phyloP scores from a whole-genome alignment of 2,797 vertebrate genomes.

The Sternarchorhynchus goeldii region DNA sequence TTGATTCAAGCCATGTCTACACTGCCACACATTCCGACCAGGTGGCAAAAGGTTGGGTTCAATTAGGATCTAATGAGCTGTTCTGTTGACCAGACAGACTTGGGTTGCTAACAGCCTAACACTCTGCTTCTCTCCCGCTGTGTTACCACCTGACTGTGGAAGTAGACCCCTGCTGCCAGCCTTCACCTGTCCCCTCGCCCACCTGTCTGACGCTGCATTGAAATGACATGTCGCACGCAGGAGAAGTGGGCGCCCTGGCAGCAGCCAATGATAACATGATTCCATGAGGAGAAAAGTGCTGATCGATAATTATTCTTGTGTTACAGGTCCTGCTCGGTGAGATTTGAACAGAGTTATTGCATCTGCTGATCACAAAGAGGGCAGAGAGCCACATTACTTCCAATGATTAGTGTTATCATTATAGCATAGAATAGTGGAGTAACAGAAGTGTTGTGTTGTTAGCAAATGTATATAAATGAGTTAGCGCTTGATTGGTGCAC shows the following conservation, averaged over 20 bases:
- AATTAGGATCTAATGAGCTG: conserved; percentile 42
- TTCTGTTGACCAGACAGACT: conserved; percentile 33
- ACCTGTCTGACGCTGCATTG: conserved; percentile 23
- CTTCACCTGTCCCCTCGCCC: conserved; percentile 9
- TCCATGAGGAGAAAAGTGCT: neutral
- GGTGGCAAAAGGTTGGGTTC: conserved; percentile 31
- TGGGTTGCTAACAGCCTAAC: conserved; percentile 27
- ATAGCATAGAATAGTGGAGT: neutral
- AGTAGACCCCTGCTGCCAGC: conserved; percentile 15
- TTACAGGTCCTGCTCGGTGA: neutral
- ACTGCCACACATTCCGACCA: conserved; percentile 7
- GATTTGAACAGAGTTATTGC: neutral
- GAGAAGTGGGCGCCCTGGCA: neutral
- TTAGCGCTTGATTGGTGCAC: too few species aligned
- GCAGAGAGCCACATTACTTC: neutral
- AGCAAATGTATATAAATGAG: neutral
- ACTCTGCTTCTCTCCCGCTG: conserved; percentile 21
- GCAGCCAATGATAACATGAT: neutral
- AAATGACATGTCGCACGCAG: conserved; percentile 20
- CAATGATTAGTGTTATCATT: neutral
- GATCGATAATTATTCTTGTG: neutral
- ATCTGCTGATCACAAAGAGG: neutral
- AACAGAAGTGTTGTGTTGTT: neutral
- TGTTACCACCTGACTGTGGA: conserved; percentile 43
- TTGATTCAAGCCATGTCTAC: neutral